Conservation (phyloP, 2,888 invertebrate species). For the Beris morrisii region DNA sequence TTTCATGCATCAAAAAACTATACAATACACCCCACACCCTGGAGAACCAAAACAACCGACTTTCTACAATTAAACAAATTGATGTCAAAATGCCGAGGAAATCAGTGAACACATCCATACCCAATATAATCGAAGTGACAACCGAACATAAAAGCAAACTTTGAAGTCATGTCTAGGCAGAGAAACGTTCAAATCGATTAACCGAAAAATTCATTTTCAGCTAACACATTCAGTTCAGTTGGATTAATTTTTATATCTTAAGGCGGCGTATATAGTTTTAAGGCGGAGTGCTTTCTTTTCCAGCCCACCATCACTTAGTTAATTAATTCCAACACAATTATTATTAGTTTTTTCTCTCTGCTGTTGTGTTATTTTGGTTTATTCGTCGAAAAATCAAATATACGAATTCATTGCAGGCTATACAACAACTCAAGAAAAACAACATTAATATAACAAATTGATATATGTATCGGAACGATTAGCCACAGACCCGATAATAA, state of each 20-base stretch:
- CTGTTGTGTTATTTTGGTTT: too few species aligned
- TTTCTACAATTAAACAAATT: conserved; percentile 23
- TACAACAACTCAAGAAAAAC: too few species aligned
- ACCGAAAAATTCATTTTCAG: conserved; percentile 9
- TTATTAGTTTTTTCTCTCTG: too few species aligned
- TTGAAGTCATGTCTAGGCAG: not conserved
- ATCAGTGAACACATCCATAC: conserved; percentile 22
- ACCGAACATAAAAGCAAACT: not conserved
- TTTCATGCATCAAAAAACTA: not conserved
- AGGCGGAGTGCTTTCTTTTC: too few species aligned
- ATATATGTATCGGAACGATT: conserved; percentile 21
- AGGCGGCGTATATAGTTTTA: too few species aligned
- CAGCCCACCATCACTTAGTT: too few species aligned
- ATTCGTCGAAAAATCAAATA: too few species aligned
- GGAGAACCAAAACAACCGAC: not conserved
- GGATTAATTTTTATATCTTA: conserved; percentile 13
- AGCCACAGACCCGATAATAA: not conserved
- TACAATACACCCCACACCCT: not conserved
- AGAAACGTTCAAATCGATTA: conserved; percentile 16
- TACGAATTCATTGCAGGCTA: too few species aligned
- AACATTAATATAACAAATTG: conserved; percentile 9
- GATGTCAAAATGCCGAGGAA: conserved; percentile 4
- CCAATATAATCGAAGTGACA: conserved; percentile 19
- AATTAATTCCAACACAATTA: too few species aligned
- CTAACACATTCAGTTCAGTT: not conserved